Conservation (phyloP, 2,888 invertebrate genomes). For the Furcula furcula region DNA sequence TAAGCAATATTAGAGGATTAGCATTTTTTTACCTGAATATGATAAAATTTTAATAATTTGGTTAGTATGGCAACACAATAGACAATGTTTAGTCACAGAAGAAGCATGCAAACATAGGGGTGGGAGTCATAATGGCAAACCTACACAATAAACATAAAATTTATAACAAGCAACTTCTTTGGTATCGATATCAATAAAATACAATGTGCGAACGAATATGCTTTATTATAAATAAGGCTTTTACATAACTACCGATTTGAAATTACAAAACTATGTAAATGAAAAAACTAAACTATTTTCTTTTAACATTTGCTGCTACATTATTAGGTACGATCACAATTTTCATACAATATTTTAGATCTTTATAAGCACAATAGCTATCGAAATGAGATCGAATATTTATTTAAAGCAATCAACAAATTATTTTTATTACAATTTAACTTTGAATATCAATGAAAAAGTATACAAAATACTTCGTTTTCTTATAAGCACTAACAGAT, state of each 20-base stretch:
- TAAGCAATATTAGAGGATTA: not conserved
- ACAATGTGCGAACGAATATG: constrained; percentile 70
- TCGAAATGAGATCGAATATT: constrained; percentile 48
- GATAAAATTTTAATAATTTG: constrained; percentile 12
- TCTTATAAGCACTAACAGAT: constrained; percentile 32
- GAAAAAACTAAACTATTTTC: constrained; percentile 33
- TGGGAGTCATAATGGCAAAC: constrained; percentile 73
- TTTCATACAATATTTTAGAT: constrained; percentile 34
- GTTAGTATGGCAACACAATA: constrained; percentile 19
- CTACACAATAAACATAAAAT: constrained; percentile 74
- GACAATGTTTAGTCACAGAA: constrained; percentile 24
- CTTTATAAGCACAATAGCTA: constrained; percentile 29
- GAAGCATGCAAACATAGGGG: constrained; percentile 29
- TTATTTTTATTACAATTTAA: constrained; percentile 21
- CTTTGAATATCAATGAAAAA: constrained; percentile 43
- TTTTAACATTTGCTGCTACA: constrained; percentile 35
- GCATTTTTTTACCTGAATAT: constrained; percentile 9
- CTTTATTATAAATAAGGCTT: constrained; percentile 78
- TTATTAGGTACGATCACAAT: constrained; percentile 32
- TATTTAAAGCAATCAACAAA: constrained; percentile 22
- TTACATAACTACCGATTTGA: constrained; percentile 64
- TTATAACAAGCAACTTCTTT: constrained; percentile 46
- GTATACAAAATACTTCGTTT: constrained; percentile 46
- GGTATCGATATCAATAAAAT: constrained; percentile 66
- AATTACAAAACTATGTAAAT: constrained; percentile 66